Base-by-base conservation (phyloP, 2,797 vertebrate genomes). In the Artibeus jamaicensis region DNA sequence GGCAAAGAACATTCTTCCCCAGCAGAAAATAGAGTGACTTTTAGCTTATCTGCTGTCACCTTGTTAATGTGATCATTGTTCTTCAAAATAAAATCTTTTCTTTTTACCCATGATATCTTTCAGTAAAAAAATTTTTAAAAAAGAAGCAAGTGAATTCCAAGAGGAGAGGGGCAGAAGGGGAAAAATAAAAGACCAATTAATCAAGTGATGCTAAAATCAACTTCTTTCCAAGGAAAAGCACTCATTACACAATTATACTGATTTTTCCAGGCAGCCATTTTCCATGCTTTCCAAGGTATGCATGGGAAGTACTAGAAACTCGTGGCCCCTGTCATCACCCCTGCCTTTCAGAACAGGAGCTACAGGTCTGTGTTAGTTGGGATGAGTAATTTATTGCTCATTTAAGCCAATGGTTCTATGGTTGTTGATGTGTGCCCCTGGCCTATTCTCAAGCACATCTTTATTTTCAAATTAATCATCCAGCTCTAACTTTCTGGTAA, bases 51-150 rank as follows among this genome's bases (percentile, higher is more conserved):
- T 97, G 93, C 92, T 97, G 96, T 97, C 97, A 97, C 96, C 96
- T 94, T 96, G 96, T 97, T 97, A 98, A 97, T 97, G 94, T 96
- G 96, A 96, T 97, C 94, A 97, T 96, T 97, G 97, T 96, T 97
- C 97, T 98, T 97, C 86, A 97, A 97, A 98, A 97, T 97, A 96
- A 97, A 97, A 97, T 96, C 96, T 97, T 91, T 29, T 93, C 91
- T 95, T 96, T 91, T 96, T 95, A 96, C 68, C 89, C 93, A 89
- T 91, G 92, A 95, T 96, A 73, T 94, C 44, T 92, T 96, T 84
- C 6, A 82, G 95, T 44, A 57, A 86, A 92, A 92, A 91, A 78
- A 84, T 24, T 57, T 3, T 57, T 3, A 68, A 55, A n/a, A 79
- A 79, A 71, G 6, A 88, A 95, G 68, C 57, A 73, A 94, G 57